Percentiles rank a stretch among this genome's conserved stretches.
Conservation (phyloP, 2,797 vertebrate genomes). For the Morelia viridis region DNA sequence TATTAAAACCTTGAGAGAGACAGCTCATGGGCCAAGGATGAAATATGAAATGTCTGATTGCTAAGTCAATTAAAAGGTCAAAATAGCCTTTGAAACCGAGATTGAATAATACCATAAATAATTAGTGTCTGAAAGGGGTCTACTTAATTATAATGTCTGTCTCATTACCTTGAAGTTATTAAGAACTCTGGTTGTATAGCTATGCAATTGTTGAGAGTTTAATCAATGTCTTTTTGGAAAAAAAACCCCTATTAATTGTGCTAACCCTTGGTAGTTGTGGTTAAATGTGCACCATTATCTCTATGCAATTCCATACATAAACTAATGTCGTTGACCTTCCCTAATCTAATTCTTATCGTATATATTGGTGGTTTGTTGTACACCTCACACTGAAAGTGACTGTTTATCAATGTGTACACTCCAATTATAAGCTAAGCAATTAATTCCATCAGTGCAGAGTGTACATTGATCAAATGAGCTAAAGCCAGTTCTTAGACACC, state of each 20-base stretch:
- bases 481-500: conserved; percentile 60
- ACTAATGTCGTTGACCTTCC: not conserved
- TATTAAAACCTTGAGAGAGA: conserved; percentile 60
- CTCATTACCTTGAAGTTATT: conserved; percentile 30
- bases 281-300: not conserved
- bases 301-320: not conserved
- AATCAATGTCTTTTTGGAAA: not conserved
- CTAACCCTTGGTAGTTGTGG: not conserved
- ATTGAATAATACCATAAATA: conserved; percentile 58
- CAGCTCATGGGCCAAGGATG: conserved; percentile 34
- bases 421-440: conserved; percentile 56
- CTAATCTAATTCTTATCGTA: not conserved
- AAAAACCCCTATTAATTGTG: not conserved
- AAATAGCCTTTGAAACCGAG: conserved; percentile 45
- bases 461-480: conserved; percentile 52
- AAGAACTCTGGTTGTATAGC: conserved; percentile 28
- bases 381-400: conserved; percentile 7
- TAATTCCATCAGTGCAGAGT: conserved; percentile 64
- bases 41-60: conserved; percentile 63
- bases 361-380: not conserved
- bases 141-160: conserved; percentile 42
- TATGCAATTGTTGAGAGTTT: conserved; percentile 20
- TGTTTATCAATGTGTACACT: conserved; percentile 35
- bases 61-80: conserved; percentile 54
- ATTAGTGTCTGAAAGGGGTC: conserved; percentile 54